Conservation (phyloP, 2,797 vertebrate species). For the Serranus cabrilla region DNA sequence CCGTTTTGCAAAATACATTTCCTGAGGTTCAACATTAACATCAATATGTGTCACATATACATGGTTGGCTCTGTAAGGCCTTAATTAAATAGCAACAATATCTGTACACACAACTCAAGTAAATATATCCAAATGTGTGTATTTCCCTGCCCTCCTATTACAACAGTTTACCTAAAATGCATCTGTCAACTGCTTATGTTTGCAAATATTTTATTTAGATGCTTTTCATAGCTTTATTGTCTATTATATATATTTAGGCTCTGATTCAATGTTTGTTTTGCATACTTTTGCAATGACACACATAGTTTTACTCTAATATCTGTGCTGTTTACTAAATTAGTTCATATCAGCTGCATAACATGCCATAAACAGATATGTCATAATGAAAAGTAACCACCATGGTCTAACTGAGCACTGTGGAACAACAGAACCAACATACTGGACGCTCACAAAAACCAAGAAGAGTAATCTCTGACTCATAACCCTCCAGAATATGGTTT, state of each 20-base stretch:
- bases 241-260: background rate
- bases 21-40: background rate
- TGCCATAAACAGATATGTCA: background rate
- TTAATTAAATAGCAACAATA: background rate
- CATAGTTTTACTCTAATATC: background rate
- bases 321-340: conserved; percentile 5
- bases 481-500: background rate
- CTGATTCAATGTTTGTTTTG: background rate
- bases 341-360: background rate
- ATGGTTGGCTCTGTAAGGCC: background rate
- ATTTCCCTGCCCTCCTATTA: background rate
- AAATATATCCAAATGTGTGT: background rate
- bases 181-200: background rate
- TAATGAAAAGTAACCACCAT: background rate
- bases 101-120: background rate
- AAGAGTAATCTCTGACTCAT: background rate
- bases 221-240: background rate
- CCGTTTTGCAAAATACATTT: background rate
- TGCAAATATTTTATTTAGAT: conserved; percentile 1
- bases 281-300: background rate
- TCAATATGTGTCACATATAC: background rate
- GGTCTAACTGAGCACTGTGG: background rate
- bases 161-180: background rate
- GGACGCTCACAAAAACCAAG: conserved; percentile 5
- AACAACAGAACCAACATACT: background rate